Conservation (phyloP, 1,140 invertebrate species). For the Neodiprion pinetum region DNA sequence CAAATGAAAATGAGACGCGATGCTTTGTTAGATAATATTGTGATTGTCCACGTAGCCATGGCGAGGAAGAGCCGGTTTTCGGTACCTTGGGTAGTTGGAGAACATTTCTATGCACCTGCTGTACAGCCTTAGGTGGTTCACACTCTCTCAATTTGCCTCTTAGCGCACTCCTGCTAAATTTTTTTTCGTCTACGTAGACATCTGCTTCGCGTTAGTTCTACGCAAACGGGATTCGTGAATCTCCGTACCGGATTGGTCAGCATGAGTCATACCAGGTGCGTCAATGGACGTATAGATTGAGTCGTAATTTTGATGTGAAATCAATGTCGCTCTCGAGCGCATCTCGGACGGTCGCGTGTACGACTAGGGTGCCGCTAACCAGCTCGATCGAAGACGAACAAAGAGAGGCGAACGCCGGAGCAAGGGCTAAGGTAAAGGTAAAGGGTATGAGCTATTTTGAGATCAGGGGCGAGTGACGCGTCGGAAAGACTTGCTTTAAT, state of each 20-base stretch:
- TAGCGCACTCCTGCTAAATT: background rate
- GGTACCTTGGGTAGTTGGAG: background rate
- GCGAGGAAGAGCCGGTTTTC: conserved; percentile 32
- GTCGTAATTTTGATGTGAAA: conserved; percentile 27
- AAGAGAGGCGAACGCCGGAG: background rate
- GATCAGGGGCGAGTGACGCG: background rate
- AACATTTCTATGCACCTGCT: background rate
- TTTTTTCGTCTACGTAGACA: background rate
- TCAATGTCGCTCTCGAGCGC: conserved; percentile 22
- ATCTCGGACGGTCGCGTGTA: conserved; percentile 9
- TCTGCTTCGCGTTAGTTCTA: background rate
- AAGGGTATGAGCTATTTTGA: background rate
- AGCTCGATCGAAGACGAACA: background rate
- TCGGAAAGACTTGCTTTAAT: too few species aligned
- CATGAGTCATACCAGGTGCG: conserved; percentile 14
- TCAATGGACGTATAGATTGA: too few species aligned
- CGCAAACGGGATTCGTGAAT: conserved; percentile 14
- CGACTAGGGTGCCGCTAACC: background rate
- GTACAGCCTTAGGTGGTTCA: background rate
- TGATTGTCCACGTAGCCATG: conserved; percentile 37
- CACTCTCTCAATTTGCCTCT: background rate
- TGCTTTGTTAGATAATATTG: conserved; percentile 49
- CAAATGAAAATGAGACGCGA: conserved; percentile 46
- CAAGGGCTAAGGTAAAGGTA: background rate
- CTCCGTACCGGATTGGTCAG: background rate